Conservation (phyloP, 2,888 invertebrate species). For the Cephus runcator region DNA sequence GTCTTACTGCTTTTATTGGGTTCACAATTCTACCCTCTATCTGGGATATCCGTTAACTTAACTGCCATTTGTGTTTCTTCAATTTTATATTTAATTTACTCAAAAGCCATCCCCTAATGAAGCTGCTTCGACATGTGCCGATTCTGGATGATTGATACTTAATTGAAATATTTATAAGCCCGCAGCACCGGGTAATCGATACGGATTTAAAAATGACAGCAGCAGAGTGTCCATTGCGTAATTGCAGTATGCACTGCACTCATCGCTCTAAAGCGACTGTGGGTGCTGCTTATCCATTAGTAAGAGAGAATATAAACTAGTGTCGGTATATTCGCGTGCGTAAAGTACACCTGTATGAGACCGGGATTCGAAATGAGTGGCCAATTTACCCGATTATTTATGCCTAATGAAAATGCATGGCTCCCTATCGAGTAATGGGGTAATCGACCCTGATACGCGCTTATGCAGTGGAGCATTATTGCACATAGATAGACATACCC, state of each 20-base stretch:
- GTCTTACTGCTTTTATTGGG: background rate
- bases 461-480: background rate
- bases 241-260: conserved; percentile 29
- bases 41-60: background rate
- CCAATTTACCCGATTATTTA: conserved; percentile 36
- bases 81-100: background rate
- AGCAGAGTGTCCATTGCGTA: conserved; percentile 15
- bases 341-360: conserved; percentile 1
- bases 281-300: conserved; percentile 35
- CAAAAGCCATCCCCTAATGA: background rate
- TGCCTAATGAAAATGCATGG: conserved; percentile 37
- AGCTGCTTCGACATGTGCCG: background rate
- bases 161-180: background rate
- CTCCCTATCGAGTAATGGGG: conserved; percentile 16
- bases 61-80: background rate
- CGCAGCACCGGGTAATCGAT: background rate
- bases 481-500: background rate
- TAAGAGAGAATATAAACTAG: conserved; percentile 23
- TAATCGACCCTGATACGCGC: conserved; percentile 14
- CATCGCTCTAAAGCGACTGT: conserved; percentile 31
- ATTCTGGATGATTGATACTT: background rate
- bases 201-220: background rate
- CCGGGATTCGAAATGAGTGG: conserved; percentile 13
- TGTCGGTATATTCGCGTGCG: background rate
- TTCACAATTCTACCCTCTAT: background rate